Evolutionary conservation across 1,140 invertebrate species (phyloP).

Genomic region (Anastrepha ludens): DNA sequence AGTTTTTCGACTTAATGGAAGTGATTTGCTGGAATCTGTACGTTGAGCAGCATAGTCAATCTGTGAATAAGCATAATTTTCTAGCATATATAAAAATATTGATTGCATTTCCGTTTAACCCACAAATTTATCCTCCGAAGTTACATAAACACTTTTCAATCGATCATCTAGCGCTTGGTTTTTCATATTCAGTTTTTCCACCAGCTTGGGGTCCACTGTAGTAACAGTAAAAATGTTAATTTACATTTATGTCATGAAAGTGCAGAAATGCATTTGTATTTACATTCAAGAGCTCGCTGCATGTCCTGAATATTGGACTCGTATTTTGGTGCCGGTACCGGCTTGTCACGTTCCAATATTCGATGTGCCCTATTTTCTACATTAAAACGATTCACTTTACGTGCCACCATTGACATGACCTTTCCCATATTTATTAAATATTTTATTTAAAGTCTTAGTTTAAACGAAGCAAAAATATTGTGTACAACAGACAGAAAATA

Average conservation of each 20-base stretch:
- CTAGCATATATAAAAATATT: neutral
- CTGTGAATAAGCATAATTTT: constrained; percentile 12
- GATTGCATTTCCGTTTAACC: constrained; percentile 54
- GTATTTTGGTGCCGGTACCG: constrained; percentile 79
- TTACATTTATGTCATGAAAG: neutral
- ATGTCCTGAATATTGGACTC: constrained; percentile 78
- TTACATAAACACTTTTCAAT: constrained; percentile 83
- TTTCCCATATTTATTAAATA: constrained; percentile 76
- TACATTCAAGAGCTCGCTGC: constrained; percentile 78
- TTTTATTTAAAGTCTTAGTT: neutral
- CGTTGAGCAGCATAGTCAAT: constrained; percentile 61
- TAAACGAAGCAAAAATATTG: neutral
- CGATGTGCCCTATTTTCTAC: constrained; percentile 82
- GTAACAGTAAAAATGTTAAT: constrained; percentile 46
- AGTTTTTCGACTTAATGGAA: constrained; percentile 69
- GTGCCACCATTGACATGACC: constrained; percentile 74
- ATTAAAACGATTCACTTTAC: constrained; percentile 79
- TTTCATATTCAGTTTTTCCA: constrained; percentile 78
- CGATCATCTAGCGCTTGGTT: constrained; percentile 77
- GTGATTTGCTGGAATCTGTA: constrained; percentile 57
- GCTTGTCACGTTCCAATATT: constrained; percentile 81
- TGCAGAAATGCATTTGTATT: constrained; percentile 56
- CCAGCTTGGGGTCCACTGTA: constrained; percentile 78
- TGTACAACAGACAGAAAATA: neutral
- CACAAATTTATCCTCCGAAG: constrained; percentile 76